Evolutionary conservation across 2,888 invertebrate species (phyloP).

Genomic region (Terebella lapidaria): DNA sequence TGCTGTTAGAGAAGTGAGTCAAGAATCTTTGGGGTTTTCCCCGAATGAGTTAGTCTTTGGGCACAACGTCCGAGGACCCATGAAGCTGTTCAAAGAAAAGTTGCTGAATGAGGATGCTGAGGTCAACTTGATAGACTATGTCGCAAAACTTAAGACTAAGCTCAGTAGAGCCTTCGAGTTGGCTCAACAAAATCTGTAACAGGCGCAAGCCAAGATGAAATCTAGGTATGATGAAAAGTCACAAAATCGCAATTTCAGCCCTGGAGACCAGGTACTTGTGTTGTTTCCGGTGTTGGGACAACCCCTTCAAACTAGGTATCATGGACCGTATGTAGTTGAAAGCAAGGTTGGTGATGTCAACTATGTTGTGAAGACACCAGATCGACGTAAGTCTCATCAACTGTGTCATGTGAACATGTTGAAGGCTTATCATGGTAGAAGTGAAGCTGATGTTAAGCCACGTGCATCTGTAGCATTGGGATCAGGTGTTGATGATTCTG

Average conservation of each 20-base stretch:
- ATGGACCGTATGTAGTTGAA: conserved; percentile 1
- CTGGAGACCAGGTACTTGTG: conserved; percentile 7
- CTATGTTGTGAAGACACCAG: conserved; percentile 6
- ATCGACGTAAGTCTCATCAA: neutral
- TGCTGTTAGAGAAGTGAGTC: neutral
- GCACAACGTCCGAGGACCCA: neutral
- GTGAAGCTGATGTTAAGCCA: neutral
- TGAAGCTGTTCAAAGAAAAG: neutral
- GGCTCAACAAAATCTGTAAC: neutral
- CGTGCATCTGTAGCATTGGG: too few species aligned
- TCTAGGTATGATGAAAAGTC: conserved; percentile 4
- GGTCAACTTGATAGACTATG: conserved; percentile 5
- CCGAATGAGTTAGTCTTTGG: conserved; percentile 1
- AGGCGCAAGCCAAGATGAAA: conserved; percentile 1
- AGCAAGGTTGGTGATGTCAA: conserved; percentile 3
- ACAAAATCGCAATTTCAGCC: neutral
- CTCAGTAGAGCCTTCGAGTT: conserved; percentile 1
- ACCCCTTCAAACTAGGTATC: conserved; percentile 1
- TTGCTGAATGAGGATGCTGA: neutral
- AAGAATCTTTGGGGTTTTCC: too few species aligned
- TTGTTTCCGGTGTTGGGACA: neutral
- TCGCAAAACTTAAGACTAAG: neutral
- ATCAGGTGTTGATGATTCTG: too few species aligned
- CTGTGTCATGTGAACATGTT: conserved; percentile 8
- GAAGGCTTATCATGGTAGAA: neutral